Evolutionary conservation across 2,797 vertebrate species (phyloP).

Genomic region (Monodelphis domestica): DNA sequence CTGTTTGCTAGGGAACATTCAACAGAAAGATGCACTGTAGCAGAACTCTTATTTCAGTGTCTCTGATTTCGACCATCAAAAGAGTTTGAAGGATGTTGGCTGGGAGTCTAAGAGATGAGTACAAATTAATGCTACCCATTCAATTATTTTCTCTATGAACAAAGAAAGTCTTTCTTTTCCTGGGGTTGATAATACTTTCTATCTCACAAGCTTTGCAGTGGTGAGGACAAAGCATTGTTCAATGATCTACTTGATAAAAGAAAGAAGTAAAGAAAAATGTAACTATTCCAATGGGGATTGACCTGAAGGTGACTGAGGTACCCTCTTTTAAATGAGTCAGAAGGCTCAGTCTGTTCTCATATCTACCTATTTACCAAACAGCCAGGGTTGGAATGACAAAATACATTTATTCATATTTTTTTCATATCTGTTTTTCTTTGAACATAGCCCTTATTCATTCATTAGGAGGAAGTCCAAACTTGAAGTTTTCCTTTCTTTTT

Average conservation of each 20-base stretch:
- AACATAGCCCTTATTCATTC: too few relatives aligned
- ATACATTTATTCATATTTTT: too few relatives aligned
- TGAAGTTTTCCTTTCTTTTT: too few relatives aligned
- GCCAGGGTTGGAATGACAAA: too few relatives aligned
- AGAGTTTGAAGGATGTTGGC: conserved; percentile 20
- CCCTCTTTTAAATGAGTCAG: too few relatives aligned
- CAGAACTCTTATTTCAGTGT: conserved; percentile 31
- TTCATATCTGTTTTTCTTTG: too few relatives aligned
- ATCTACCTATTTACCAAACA: too few relatives aligned
- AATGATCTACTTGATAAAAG: not conserved
- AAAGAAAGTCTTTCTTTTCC: conserved; percentile 5
- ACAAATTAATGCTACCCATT: not conserved
- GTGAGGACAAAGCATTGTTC: not conserved
- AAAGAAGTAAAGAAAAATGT: not conserved
- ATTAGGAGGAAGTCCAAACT: too few relatives aligned
- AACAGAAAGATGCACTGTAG: conserved; percentile 37
- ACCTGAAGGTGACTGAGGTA: too few relatives aligned
- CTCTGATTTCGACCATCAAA: not conserved
- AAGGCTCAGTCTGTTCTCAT: too few relatives aligned
- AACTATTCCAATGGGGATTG: not conserved
- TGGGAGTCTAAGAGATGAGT: not conserved
- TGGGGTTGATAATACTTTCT: conserved; percentile 19
- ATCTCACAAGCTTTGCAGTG: conserved; percentile 23
- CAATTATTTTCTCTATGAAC: not conserved
- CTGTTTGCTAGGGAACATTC: conserved; percentile 37